Evolutionary conservation across 2,113 vertebrate genomes (phyloP), one percentile per base, ranked within the genome.

Genomic region (Aramus guarauna): DNA sequence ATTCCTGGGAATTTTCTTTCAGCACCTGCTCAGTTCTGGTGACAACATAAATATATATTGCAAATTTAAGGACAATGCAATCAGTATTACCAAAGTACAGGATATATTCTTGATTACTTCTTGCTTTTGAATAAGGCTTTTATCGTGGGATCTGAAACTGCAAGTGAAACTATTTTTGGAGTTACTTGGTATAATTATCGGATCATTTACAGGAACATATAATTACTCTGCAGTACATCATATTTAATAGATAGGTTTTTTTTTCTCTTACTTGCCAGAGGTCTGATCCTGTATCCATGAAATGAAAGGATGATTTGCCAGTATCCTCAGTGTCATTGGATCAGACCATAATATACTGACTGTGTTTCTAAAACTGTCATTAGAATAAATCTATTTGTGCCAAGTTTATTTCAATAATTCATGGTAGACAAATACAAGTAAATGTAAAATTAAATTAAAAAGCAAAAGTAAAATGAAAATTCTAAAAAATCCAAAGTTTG

Each of bases 101-200:
- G 21, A 34, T 56, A 60, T 48, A 78, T 81, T 43, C 56, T 80
- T 85, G 47, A 64, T 79, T 64, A 18, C 27, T 78, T 94, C 52
- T 85, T 1, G 4, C 9, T 79, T 85, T 87, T 88, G 36, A 91
- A 84, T 7, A 47, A n/a, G 30, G 7, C 1, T 66, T 95, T 91
- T 82, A 69, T 79, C 1, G 0, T 73, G 34, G 27, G 45, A 75
- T 82, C 58, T 93, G 45, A 79, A 94, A 76, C 21, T 73, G 66
- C 66, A 92, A 92, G 15, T 56, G 47, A 85, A 90, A 85, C 71
- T 96, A 76, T 89, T 91, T 96, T 90, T 82, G 48, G 81, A 90
- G 27, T 56, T 75, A 81, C 47, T 81, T 76, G 36, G 7, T 37
- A 16, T 82, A 93, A 94, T 90, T 96, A 90, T 53, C 3, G 7